These are phyloP conservation scores for Scrobipalpa atriplicella DNA, from an alignment of 2,888 invertebrate genomes.

Conservation along the genomic window DNA sequence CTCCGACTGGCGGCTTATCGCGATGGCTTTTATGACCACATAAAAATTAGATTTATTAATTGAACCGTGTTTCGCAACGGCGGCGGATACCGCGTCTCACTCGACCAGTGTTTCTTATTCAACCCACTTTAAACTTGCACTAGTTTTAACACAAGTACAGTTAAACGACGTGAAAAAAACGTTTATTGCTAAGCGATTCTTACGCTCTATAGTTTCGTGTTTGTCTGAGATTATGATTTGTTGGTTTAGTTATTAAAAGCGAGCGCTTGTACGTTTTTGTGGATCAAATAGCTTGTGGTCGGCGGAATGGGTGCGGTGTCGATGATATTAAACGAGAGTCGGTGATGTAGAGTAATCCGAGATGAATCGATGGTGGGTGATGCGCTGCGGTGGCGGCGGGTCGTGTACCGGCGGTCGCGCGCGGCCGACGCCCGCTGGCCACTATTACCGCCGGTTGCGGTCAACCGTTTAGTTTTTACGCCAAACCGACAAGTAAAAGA, in stretches of 20 bases:
- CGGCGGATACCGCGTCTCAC: constrained; percentile 2
- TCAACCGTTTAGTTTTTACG: constrained; percentile 23
- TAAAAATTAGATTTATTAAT: constrained; percentile 31
- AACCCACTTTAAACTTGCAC: neutral
- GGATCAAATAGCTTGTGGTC: constrained; percentile 5
- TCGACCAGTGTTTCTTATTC: constrained; percentile 10
- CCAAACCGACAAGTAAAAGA: constrained; percentile 16
- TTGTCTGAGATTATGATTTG: constrained; percentile 12
- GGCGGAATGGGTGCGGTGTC: neutral
- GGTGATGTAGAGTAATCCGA: neutral
- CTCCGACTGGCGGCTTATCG: constrained; percentile 16
- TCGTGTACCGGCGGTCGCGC: neutral
- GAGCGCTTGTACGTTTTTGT: constrained; percentile 12
- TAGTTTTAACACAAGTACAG: neutral
- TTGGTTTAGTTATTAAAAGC: constrained; percentile 19
- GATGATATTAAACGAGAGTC: constrained; percentile 15
- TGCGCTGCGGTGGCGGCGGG: constrained; percentile 10
- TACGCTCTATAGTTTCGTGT: constrained; percentile 4
- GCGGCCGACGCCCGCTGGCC: neutral
- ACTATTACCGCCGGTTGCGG: constrained; percentile 12
- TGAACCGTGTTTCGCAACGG: constrained; percentile 28
- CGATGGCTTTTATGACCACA: constrained; percentile 29
- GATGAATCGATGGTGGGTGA: neutral
- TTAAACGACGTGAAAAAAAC: constrained; percentile 8
- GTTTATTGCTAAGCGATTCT: constrained; percentile 3